Evolutionary conservation across 1,140 invertebrate genomes (phyloP).

Genomic region (Heliconius congener): DNA sequence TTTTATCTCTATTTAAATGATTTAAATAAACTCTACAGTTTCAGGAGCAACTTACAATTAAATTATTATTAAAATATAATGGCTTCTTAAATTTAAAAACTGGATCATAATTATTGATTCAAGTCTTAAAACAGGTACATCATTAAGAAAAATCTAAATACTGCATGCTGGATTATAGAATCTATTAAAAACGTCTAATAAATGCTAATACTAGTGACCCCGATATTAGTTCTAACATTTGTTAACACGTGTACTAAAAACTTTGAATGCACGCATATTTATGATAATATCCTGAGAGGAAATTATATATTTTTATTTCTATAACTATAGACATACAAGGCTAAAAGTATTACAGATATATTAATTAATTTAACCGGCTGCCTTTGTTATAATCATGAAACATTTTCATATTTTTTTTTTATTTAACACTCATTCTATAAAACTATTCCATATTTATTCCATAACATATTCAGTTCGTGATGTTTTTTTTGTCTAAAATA

Average conservation of each 20-base stretch:
- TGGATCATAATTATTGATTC: not conserved
- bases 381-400: no score
- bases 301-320: not conserved
- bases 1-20: no score
- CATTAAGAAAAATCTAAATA: not conserved
- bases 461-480: no score
- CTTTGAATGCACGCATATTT: constrained; percentile 2
- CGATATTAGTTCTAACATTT: not conserved
- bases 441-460: no score
- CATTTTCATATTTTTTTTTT: no score
- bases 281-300: constrained; percentile 1
- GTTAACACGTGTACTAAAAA: not conserved
- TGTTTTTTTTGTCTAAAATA: no score
- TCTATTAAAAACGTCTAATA: not conserved
- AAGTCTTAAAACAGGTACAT: not conserved
- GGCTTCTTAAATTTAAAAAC: not conserved
- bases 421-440: no score
- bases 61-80: not conserved
- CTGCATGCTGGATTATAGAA: not conserved
- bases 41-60: not conserved
- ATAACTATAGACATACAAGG: not conserved
- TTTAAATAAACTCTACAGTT: not conserved
- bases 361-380: no score
- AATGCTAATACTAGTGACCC: constrained; percentile 7
- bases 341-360: not conserved